Base-by-base conservation (phyloP, 2,888 invertebrate genomes). In the Pantelozetes paolii region DNA sequence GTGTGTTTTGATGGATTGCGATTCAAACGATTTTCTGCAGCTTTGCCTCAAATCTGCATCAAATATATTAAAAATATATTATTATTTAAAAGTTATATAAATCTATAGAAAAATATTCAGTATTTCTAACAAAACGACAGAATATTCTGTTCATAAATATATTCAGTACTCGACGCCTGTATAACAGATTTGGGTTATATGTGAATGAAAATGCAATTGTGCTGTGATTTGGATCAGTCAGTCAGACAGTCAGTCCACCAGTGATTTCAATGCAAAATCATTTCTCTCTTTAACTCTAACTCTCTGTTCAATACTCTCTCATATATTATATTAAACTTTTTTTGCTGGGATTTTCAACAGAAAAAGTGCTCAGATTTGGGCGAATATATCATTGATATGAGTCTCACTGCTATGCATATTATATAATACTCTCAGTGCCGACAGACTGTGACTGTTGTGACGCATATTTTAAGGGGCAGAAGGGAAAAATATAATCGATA, bases 11-110 rank as follows among this genome's bases (percentile, higher is more conserved):
- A 50, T 50, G 50, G 50, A 50, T 50, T 50, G 50, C 50, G 50
- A 50, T 50, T 50, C 50, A 50, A 50, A 50, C 20, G 50, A 20
- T 36, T 36, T 36, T 36, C 36, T 36, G 36, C 11, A 11, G 36
- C 20, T 50, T 15, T 5, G 50, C 50, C 50, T 50, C 18, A 50
- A 50, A n/a, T 50, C 50, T 50, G 18, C 50, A 20, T 50, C 50
- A n/a, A 50, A 50, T 20, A 50, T 50, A 50, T 50, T 50, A 50
- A 50, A 50, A 50, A 50, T 50, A 50, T n/a, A n/a, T n/a, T n/a
- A n/a, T n/a, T n/a, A n/a, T n/a, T n/a, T n/a, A n/a, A n/a, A n/a
- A n/a, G n/a, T n/a, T n/a, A n/a, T n/a, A n/a, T n/a, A n/a, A n/a
- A n/a, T n/a, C n/a, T n/a, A n/a, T n/a, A n/a, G n/a, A n/a, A n/a